Conservation (phyloP, 2,113 vertebrate genomes). For the Agelaius tricolor region DNA sequence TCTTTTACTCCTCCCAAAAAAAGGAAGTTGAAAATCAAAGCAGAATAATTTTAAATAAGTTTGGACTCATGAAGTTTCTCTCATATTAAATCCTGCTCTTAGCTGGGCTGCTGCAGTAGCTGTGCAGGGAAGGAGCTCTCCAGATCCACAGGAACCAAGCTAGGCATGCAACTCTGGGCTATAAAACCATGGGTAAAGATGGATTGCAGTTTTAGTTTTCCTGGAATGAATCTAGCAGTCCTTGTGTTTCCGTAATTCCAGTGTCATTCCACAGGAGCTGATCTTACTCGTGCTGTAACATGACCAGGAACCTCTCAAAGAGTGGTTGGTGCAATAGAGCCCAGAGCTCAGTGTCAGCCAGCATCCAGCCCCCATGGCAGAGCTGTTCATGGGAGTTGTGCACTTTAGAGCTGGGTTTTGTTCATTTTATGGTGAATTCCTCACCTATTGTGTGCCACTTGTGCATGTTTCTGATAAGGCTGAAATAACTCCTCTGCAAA, state of each 20-base stretch:
- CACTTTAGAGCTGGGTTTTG: neutral
- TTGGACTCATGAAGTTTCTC: constrained; percentile 48
- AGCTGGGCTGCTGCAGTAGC: neutral
- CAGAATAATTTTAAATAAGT: constrained; percentile 35
- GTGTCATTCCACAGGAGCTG: neutral
- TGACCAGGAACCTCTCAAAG: neutral
- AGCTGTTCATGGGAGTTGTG: neutral
- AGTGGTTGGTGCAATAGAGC: neutral
- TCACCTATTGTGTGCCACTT: neutral
- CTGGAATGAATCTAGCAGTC: neutral
- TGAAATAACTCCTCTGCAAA: neutral
- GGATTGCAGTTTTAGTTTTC: neutral
- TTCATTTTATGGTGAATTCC: neutral
- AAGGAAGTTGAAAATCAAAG: constrained; percentile 6
- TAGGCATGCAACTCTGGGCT: neutral
- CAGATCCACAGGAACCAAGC: neutral
- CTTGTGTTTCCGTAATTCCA: neutral
- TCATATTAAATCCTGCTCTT: constrained; percentile 15
- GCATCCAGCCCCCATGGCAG: neutral
- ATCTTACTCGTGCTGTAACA: neutral
- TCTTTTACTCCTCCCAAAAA: neutral
- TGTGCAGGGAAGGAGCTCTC: neutral
- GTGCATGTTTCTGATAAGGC: neutral
- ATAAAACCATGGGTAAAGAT: neutral
- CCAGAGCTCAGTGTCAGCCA: neutral